A percentile compares a stretch with the other conserved stretches of the same genome.
Conservation (phyloP, 2,113 vertebrate species). For the Machaerirhynchus nigripectus region DNA sequence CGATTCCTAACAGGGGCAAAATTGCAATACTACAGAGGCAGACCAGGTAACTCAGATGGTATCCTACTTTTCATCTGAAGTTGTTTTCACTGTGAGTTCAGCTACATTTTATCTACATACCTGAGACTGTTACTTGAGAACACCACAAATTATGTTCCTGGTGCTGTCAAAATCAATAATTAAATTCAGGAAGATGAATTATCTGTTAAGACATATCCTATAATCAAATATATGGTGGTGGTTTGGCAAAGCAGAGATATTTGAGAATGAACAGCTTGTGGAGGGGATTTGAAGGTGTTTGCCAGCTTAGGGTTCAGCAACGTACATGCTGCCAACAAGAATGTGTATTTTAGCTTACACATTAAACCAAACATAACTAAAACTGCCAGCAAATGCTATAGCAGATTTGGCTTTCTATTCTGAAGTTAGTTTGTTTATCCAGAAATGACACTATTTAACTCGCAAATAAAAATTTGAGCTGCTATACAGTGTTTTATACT, state of each 20-base stretch:
- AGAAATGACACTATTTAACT: neutral
- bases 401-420: neutral
- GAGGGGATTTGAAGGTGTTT: neutral
- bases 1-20: neutral
- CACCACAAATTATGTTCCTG: neutral
- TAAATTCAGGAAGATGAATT: neutral
- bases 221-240: neutral
- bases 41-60: neutral
- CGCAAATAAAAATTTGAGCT: neutral
- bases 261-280: neutral
- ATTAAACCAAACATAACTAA: conserved; percentile 15
- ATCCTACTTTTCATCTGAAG: neutral
- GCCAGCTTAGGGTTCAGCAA: neutral
- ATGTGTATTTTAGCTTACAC: neutral
- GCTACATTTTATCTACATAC: neutral
- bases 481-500: neutral
- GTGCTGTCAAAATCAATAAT: neutral
- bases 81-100: neutral
- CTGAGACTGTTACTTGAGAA: neutral
- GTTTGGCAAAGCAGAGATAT: neutral
- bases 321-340: neutral
- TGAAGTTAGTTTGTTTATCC: neutral
- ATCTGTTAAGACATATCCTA: neutral
- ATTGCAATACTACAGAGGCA: neutral
- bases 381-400: neutral